These are phyloP conservation scores for Pentalonia nigronervosa DNA, from an alignment of 1,140 invertebrate species.

Conservation along the genomic window DNA sequence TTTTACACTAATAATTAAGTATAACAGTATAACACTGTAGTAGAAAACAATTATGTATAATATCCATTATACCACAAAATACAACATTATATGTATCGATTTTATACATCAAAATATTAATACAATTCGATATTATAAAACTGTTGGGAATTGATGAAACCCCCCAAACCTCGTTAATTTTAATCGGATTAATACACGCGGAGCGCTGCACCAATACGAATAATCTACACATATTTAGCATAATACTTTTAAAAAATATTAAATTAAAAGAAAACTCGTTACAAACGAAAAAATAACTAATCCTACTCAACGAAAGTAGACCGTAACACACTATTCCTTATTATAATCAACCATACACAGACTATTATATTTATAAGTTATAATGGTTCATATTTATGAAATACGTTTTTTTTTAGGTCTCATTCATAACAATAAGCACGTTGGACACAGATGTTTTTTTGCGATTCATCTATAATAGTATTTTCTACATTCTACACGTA, in stretches of 20 bases:
- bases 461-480: background rate
- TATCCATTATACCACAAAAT: background rate
- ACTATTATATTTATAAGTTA: background rate
- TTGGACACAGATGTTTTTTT: background rate
- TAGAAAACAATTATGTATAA: background rate
- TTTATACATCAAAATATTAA: background rate
- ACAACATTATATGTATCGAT: background rate
- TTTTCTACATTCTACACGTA: background rate
- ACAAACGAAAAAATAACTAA: background rate
- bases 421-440: constrained; percentile 34
- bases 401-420: constrained; percentile 1
- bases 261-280: background rate
- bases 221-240: background rate
- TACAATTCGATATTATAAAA: background rate
- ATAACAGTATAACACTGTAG: background rate
- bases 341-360: constrained; percentile 3
- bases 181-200: background rate
- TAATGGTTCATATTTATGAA: constrained; percentile 40
- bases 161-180: background rate
- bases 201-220: background rate
- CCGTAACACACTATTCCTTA: background rate
- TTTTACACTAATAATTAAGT: background rate
- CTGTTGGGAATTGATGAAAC: background rate
- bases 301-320: constrained; percentile 6
- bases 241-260: background rate